Evolutionary conservation across 1,140 invertebrate genomes (phyloP).

Genomic region (Plutomurus gul): DNA sequence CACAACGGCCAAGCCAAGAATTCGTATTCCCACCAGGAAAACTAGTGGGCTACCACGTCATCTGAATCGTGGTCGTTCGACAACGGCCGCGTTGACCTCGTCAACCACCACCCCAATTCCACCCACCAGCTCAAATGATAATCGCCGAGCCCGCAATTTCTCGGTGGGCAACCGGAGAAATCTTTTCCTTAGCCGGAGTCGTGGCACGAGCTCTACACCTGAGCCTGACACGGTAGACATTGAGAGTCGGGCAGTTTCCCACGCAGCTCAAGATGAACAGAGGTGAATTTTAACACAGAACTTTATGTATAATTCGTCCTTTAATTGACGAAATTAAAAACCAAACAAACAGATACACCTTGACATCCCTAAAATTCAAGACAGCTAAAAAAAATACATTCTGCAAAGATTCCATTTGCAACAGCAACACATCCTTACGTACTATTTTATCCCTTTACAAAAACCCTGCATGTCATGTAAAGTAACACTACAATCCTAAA

Average conservation of each 20-base stretch:
- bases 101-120: conserved; percentile 44
- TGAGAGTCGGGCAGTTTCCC: background rate
- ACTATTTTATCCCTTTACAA: background rate
- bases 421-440: background rate
- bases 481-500: too few species aligned
- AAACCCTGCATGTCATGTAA: background rate
- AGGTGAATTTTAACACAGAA: conserved; percentile 39
- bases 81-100: conserved; percentile 59
- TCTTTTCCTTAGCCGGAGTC: conserved; percentile 51
- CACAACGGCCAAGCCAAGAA: conserved; percentile 25
- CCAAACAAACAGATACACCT: background rate
- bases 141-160: conserved; percentile 31
- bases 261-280: conserved; percentile 34
- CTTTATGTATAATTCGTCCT: background rate
- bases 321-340: background rate
- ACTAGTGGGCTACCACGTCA: conserved; percentile 56
- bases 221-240: conserved; percentile 37
- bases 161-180: conserved; percentile 54
- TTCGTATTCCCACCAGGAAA: conserved; percentile 46
- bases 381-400: background rate
- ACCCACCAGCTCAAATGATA: conserved; percentile 55
- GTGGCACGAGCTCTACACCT: conserved; percentile 43
- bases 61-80: conserved; percentile 30
- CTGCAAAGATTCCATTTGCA: too few species aligned
- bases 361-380: background rate